Base-by-base conservation (phyloP, 2,797 vertebrate species). In the Chelon labrosus region DNA sequence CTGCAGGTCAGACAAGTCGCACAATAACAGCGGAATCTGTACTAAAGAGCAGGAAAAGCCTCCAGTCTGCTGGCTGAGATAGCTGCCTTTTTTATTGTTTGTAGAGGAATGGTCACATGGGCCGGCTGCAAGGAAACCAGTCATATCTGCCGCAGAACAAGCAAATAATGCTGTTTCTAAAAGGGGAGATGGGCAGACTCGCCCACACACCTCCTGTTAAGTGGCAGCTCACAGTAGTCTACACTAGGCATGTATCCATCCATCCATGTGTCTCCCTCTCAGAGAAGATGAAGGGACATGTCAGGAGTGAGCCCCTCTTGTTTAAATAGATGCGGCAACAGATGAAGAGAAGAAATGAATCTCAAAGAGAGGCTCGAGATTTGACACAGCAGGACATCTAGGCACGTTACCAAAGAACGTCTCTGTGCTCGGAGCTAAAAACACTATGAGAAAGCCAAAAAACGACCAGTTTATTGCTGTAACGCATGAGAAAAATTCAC, bases 201-300 rank as follows among this genome's bases (percentile, higher is more conserved):
- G 90, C 92, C 91, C 88, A 94, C 91, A 88, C 91, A 89, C 91
- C 90, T 92, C 90, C 93, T 94, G 93, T 91, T 92, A 84, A 82
- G 79, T 86, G 83, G 85, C 84, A 76, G 81, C 89, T 92, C 88
- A 42, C 86, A 81, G 77, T 77, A 71, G 80, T 88, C 83, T 81
- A 62, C 86, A 73, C 83, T 73, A 85, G 85, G 84, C 83, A 77
- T 51, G 61, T 3, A 73, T 88, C 87, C 82, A 87, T 88, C 84
- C 82, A 61, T 82, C 85, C 86, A 58, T 84, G 83, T 82, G 83
- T 90, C 84, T 89, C 63, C 44, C 79, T 85, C 65, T 17, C 59
- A 62, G 67, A 73, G 75, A 57, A 70, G 84, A 90, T 70, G 73
- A 83, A 86, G 85, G 79, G 85, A 86, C 82, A 65, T 87, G 90